phyloP scores from a whole-genome alignment of 2,797 vertebrate genomes.

The Uromys caudimaculatus region DNA sequence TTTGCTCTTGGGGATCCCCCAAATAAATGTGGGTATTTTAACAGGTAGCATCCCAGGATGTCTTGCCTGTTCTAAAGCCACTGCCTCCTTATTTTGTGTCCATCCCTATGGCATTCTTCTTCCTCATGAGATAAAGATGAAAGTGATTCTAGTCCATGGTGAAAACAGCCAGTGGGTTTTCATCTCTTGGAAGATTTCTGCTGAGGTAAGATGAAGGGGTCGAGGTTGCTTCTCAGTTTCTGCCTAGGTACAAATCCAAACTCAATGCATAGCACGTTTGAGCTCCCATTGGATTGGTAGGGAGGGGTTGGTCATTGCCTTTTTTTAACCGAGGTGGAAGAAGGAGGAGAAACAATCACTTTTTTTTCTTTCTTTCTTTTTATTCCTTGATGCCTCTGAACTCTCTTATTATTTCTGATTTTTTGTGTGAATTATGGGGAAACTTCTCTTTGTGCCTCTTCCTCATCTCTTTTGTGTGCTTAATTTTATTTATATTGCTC shows the following conservation, averaged over 20 bases:
- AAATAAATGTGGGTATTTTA: not conserved
- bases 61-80: not conserved
- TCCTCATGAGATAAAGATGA: not conserved
- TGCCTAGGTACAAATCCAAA: not conserved
- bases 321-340: not conserved
- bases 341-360: not conserved
- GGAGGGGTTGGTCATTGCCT: not conserved
- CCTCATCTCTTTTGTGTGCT: not conserved
- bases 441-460: not conserved
- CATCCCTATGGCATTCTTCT: not conserved
- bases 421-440: slow-evolving; percentile 10
- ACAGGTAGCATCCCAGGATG: not conserved
- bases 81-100: no score
- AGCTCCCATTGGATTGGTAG: not conserved
- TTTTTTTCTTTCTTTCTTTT: not conserved
- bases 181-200: not conserved
- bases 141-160: not conserved
- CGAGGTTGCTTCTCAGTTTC: not conserved
- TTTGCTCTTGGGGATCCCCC: slow-evolving; percentile 31
- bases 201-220: not conserved
- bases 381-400: not conserved
- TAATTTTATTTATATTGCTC: slow-evolving; percentile 21
- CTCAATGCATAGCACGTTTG: not conserved
- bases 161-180: not conserved
- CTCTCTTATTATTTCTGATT: not conserved